These are phyloP conservation scores for Neelides sp. DNA, from an alignment of 1,140 invertebrate genomes.

Conservation along the genomic window DNA sequence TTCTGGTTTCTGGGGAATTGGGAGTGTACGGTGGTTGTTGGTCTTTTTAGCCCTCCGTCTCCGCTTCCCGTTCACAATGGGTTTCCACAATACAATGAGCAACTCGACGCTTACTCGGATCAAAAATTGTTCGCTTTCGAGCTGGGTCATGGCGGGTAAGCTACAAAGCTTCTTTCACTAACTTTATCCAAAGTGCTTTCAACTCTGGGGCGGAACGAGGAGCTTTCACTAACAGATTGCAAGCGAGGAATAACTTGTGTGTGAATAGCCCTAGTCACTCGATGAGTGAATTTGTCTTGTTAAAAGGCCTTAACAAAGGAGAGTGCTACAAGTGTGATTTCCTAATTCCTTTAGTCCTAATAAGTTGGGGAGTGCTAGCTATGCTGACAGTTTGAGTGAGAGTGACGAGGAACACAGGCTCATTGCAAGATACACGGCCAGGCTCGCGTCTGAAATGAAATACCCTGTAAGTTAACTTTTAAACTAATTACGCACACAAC, in stretches of 20 bases:
- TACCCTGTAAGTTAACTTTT: constrained; percentile 54
- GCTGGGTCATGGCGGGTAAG: constrained; percentile 11
- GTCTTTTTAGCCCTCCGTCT: constrained; percentile 56
- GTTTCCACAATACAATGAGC: constrained; percentile 43
- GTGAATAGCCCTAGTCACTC: constrained; percentile 9
- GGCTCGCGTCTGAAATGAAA: constrained; percentile 77
- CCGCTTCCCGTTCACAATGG: constrained; percentile 77
- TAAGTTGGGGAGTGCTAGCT: constrained; percentile 37
- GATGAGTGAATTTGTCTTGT: constrained; percentile 6
- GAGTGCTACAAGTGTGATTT: not conserved
- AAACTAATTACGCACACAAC: not conserved
- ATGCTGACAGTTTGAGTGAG: constrained; percentile 39
- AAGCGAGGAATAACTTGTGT: too few species aligned
- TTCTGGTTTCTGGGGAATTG: too few species aligned
- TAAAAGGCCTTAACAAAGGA: too few species aligned
- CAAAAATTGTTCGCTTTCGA: constrained; percentile 28
- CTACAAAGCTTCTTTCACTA: not conserved
- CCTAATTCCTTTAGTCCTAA: constrained; percentile 42
- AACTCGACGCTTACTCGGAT: constrained; percentile 25
- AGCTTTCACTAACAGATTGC: too few species aligned
- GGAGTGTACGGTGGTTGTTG: too few species aligned
- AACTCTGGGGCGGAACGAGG: not conserved
- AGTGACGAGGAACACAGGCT: constrained; percentile 89
- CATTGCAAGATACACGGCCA: constrained; percentile 87
- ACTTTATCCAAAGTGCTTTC: not conserved